Conservation (phyloP, 2,888 invertebrate genomes). For the Chloroclystis v-ata region DNA sequence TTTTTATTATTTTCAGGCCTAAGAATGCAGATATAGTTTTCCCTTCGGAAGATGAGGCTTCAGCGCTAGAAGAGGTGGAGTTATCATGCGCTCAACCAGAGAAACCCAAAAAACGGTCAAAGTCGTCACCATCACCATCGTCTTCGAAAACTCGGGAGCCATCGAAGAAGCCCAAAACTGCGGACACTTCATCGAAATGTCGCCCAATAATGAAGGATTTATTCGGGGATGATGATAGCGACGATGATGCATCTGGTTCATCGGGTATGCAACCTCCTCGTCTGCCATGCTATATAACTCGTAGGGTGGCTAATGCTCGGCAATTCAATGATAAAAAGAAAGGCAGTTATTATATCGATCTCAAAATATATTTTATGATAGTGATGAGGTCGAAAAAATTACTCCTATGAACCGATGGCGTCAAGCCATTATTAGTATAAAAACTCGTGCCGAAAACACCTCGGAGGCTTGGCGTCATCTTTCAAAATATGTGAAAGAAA, state of each 20-base stretch:
- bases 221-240: background rate
- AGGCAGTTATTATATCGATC: background rate
- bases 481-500: background rate
- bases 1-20: too few relatives aligned
- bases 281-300: background rate
- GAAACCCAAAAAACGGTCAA: too few relatives aligned
- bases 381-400: conserved; percentile 5
- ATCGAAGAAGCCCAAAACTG: background rate
- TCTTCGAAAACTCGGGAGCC: background rate
- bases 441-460: background rate
- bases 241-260: background rate
- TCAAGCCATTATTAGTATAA: conserved; percentile 1
- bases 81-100: too few relatives aligned
- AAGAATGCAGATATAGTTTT: too few relatives aligned
- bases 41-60: too few relatives aligned
- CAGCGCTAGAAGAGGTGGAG: too few relatives aligned
- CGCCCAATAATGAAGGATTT: background rate
- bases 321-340: background rate
- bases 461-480: background rate
- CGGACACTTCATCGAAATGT: background rate
- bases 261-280: background rate
- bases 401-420: conserved; percentile 8
- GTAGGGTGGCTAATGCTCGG: background rate
- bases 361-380: background rate
- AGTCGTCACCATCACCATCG: background rate